Evolutionary conservation across 2,888 invertebrate species (phyloP).

Genomic region (Panzeria rudis): DNA sequence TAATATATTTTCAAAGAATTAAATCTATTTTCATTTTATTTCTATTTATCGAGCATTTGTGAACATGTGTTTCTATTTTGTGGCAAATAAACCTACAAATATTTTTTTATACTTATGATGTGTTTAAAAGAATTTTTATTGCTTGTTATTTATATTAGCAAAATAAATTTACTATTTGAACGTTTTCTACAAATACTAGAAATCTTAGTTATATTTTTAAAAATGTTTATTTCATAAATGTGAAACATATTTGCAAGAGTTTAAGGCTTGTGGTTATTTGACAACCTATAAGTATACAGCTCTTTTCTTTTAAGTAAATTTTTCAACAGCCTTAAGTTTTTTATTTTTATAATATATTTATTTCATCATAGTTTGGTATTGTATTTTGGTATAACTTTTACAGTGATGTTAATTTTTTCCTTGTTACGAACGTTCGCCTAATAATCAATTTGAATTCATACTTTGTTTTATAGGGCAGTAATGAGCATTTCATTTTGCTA

Average conservation of each 20-base stretch:
- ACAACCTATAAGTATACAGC: too few species aligned
- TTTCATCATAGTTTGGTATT: too few species aligned
- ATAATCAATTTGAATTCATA: too few species aligned
- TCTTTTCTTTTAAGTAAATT: too few species aligned
- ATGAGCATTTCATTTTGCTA: too few species aligned
- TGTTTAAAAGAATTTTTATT: constrained; percentile 49
- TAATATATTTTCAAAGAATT: constrained; percentile 13
- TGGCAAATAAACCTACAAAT: constrained; percentile 11
- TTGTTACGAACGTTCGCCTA: too few species aligned
- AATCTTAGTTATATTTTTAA: not conserved
- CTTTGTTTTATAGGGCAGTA: too few species aligned
- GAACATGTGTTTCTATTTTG: constrained; percentile 48
- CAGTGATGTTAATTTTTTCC: too few species aligned
- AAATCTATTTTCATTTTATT: constrained; percentile 1
- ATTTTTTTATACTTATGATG: constrained; percentile 23
- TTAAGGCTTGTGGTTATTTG: not conserved
- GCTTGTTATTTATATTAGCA: constrained; percentile 39
- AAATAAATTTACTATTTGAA: constrained; percentile 34
- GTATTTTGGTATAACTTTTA: too few species aligned
- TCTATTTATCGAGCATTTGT: constrained; percentile 21
- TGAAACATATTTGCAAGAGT: not conserved
- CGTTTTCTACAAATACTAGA: not conserved
- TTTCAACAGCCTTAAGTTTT: too few species aligned
- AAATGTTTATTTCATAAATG: constrained; percentile 1
- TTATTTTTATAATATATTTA: too few species aligned